A percentile compares a stretch with the other conserved stretches of the same genome.
Evolutionary conservation across 2,888 invertebrate genomes (phyloP).

Genomic region (Pristionchus exspectatus): DNA sequence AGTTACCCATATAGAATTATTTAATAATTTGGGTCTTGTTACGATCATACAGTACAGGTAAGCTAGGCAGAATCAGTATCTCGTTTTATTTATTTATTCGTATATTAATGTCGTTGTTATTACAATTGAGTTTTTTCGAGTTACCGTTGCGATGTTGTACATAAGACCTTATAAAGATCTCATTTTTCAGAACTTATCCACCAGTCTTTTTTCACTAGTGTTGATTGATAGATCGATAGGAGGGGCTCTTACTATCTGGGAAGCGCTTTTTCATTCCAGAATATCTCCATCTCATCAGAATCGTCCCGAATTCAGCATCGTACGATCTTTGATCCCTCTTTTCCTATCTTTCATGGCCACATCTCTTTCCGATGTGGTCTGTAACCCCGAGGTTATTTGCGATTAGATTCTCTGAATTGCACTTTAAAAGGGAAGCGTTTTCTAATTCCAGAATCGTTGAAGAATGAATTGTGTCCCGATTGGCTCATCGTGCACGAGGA

Average conservation of each 20-base stretch:
- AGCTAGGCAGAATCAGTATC: not conserved
- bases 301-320: conserved; percentile 11
- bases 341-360: conserved; percentile 29
- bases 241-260: conserved; percentile 30
- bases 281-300: conserved; percentile 4
- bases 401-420: not conserved
- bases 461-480: not conserved
- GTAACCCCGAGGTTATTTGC: conserved; percentile 2
- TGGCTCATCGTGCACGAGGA: conserved; percentile 60
- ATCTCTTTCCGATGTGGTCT: conserved; percentile 10
- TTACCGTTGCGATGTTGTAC: conserved; percentile 19
- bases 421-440: conserved; percentile 33
- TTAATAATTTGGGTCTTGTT: conserved; percentile 27
- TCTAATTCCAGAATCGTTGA: conserved; percentile 40
- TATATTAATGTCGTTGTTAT: conserved; percentile 36
- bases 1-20: conserved; percentile 9
- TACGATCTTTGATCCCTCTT: conserved; percentile 12
- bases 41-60: conserved; percentile 34
- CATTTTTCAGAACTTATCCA: not conserved
- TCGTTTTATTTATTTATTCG: not conserved
- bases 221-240: not conserved
- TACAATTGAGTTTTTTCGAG: not conserved
- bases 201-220: too few species aligned
- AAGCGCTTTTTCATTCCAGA: conserved; percentile 52
- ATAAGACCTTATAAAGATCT: conserved; percentile 41